A percentile compares a stretch with the other conserved stretches of the same genome.
These are phyloP conservation scores for Dicaeum eximium DNA, from an alignment of 2,113 vertebrate species.

Conservation along the genomic window DNA sequence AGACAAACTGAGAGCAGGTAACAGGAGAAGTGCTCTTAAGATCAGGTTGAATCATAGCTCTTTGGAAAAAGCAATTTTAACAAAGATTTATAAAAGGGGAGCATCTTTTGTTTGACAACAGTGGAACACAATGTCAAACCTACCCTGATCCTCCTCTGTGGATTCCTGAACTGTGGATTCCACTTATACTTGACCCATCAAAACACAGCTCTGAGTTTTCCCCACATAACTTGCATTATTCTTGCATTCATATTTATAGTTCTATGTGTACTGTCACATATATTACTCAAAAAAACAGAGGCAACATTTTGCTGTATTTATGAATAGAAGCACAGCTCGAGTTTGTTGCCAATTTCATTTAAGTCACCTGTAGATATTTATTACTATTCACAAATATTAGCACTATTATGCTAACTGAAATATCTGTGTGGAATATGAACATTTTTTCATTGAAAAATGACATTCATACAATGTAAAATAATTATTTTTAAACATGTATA, in stretches of 20 bases:
- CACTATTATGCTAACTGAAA: neutral
- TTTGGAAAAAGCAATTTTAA: neutral
- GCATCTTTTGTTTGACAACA: neutral
- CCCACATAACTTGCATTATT: neutral
- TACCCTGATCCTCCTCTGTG: neutral
- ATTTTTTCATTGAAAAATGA: neutral
- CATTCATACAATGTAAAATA: neutral
- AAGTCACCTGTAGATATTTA: neutral
- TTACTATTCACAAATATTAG: neutral
- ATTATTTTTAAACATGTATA: neutral
- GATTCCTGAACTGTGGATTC: neutral
- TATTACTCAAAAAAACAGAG: neutral
- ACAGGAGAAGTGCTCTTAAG: constrained; percentile 12
- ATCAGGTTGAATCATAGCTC: constrained; percentile 11
- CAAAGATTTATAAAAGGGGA: neutral
- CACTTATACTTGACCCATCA: neutral
- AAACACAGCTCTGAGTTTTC: neutral
- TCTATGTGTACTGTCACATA: neutral
- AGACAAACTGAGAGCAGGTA: constrained; percentile 15
- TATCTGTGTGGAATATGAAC: neutral
- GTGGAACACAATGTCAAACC: neutral
- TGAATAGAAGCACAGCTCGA: neutral
- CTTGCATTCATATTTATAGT: neutral
- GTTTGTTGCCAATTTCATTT: neutral
- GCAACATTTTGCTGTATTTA: neutral